phyloP scores from a whole-genome alignment of 2,888 invertebrate genomes.

The Rhodophaea formosa region DNA sequence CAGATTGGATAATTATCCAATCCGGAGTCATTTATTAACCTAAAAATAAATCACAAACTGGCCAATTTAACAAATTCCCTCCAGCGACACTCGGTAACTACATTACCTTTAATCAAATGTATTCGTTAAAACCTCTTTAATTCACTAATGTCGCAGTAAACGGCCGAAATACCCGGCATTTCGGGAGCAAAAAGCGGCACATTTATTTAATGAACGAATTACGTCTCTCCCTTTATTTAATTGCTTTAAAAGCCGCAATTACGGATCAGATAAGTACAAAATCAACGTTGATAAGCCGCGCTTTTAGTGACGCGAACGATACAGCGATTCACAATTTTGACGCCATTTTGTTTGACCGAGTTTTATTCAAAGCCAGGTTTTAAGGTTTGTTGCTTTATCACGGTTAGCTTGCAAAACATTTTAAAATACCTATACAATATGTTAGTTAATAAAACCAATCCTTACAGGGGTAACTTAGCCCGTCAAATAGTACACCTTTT shows the following conservation, averaged over 20 bases:
- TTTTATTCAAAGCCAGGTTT: neutral
- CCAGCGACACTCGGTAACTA: neutral
- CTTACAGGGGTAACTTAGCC: too few relatives aligned
- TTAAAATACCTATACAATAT: too few relatives aligned
- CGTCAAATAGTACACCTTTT: too few relatives aligned
- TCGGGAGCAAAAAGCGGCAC: slow-evolving; percentile 10
- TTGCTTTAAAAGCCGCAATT: slow-evolving; percentile 20
- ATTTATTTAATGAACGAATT: slow-evolving; percentile 18
- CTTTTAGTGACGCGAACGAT: slow-evolving; percentile 17
- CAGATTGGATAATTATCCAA: too few relatives aligned
- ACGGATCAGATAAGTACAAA: slow-evolving; percentile 19
- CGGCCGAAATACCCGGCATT: neutral
- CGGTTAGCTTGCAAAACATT: neutral
- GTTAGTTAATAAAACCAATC: too few relatives aligned
- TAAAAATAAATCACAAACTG: too few relatives aligned
- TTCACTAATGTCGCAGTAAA: slow-evolving; percentile 8
- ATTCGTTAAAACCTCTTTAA: slow-evolving; percentile 7
- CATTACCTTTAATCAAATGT: slow-evolving; percentile 2
- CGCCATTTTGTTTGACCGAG: neutral
- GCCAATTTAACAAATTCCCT: neutral
- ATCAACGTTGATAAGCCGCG: slow-evolving; percentile 14
- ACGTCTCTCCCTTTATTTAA: slow-evolving; percentile 15
- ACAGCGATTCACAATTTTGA: slow-evolving; percentile 2
- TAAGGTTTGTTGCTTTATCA: neutral
- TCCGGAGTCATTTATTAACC: too few relatives aligned